Percentiles rank a stretch among this genome's conserved stretches.
These are phyloP conservation scores for Ypsolopha scabrella DNA, from an alignment of 2,888 invertebrate genomes.

Conservation along the genomic window DNA sequence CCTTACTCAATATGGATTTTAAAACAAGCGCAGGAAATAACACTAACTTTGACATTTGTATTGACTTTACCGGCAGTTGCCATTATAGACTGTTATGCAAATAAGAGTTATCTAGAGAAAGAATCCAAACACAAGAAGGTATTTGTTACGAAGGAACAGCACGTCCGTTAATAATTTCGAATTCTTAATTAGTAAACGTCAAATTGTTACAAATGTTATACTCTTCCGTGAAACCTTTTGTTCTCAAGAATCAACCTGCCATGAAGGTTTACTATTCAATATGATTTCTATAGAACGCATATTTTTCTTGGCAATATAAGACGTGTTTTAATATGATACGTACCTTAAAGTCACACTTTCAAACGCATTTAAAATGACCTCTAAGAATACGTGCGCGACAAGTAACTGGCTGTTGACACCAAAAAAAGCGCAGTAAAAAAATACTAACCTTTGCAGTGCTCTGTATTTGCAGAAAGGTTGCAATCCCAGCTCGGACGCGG, in stretches of 20 bases:
- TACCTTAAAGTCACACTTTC: conserved; percentile 45
- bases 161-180: conserved; percentile 42
- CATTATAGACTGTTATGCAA: too few species aligned
- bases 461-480: conserved; percentile 91
- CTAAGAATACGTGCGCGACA: conserved; percentile 53
- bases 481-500: conserved; percentile 93
- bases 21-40: too few species aligned
- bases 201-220: conserved; percentile 28
- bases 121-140: too few species aligned
- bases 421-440: conserved; percentile 24
- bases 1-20: too few species aligned
- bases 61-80: too few species aligned
- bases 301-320: background rate
- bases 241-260: conserved; percentile 27
- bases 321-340: conserved; percentile 18
- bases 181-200: conserved; percentile 39
- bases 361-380: conserved; percentile 46
- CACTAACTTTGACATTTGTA: too few species aligned
- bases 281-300: conserved; percentile 11
- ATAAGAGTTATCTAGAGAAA: too few species aligned
- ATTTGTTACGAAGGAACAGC: conserved; percentile 8
- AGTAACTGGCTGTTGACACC: conserved; percentile 21
- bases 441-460: conserved; percentile 78
- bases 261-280: conserved; percentile 41
- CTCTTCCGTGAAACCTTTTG: conserved; percentile 27